Conservation (phyloP, 2,113 vertebrate genomes). For the Dasyprocta punctata region DNA sequence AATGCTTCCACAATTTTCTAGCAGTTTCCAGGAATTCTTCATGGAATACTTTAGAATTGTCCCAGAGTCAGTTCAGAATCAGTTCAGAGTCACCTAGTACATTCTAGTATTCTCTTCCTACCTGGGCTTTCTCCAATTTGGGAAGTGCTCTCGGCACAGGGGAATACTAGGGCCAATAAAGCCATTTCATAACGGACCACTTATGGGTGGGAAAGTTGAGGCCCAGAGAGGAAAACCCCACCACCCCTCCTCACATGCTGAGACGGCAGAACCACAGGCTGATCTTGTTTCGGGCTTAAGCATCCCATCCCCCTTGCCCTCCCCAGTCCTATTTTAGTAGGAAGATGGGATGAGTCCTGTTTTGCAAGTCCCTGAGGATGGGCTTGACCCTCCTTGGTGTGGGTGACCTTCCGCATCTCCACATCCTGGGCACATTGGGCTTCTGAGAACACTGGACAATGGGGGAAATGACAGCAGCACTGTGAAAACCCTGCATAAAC, state of each 20-base stretch:
- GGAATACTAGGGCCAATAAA: not conserved
- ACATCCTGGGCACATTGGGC: not conserved
- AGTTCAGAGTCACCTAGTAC: not conserved
- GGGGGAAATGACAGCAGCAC: not conserved
- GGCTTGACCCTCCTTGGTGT: not conserved
- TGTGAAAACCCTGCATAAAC: not conserved
- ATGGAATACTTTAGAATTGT: not conserved
- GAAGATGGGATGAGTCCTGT: not conserved
- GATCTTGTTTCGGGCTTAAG: not conserved
- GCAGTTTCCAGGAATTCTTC: constrained; percentile 39
- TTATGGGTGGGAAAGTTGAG: not conserved
- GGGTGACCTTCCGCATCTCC: not conserved
- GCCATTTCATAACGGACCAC: not conserved
- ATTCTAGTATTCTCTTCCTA: not conserved
- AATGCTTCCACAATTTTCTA: constrained; percentile 1
- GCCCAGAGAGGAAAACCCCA: not conserved
- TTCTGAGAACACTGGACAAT: not conserved
- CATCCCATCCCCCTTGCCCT: not conserved
- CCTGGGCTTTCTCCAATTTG: not conserved
- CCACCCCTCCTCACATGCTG: not conserved
- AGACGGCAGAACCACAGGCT: not conserved
- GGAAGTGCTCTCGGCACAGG: not conserved
- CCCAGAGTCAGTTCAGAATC: not conserved
- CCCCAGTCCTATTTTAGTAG: not conserved
- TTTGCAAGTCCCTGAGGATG: not conserved